phyloP scores from a whole-genome alignment of 2,797 vertebrate species.

The Tapera naevia region DNA sequence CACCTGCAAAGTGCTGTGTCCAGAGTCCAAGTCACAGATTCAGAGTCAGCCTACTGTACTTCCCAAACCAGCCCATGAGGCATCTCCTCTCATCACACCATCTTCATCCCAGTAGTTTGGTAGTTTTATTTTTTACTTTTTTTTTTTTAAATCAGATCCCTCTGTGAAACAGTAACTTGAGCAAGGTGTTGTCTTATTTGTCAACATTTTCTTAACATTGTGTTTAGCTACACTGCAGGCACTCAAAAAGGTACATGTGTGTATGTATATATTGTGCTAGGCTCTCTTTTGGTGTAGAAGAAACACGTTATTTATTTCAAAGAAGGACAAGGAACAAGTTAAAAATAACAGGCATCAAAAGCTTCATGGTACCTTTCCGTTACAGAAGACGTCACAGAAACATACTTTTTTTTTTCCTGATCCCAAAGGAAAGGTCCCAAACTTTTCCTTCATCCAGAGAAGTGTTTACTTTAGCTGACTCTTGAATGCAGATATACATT shows the following conservation, averaged over 20 bases:
- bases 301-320: background rate
- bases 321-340: background rate
- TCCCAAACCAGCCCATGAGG: background rate
- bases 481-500: background rate
- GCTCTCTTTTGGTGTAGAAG: background rate
- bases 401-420: background rate
- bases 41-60: background rate
- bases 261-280: background rate
- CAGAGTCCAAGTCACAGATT: background rate
- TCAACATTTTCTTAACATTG: background rate
- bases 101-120: background rate
- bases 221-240: background rate
- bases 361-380: background rate
- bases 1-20: background rate
- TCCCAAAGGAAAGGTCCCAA: background rate
- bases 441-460: background rate
- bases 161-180: background rate
- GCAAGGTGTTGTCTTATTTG: background rate
- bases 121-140: background rate
- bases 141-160: background rate
- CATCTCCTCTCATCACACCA: background rate
- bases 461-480: background rate
- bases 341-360: constrained; percentile 9
- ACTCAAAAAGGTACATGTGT: background rate
- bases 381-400: background rate